phyloP scores from a whole-genome alignment of 2,797 vertebrate genomes.

The Crax fasciolata region DNA sequence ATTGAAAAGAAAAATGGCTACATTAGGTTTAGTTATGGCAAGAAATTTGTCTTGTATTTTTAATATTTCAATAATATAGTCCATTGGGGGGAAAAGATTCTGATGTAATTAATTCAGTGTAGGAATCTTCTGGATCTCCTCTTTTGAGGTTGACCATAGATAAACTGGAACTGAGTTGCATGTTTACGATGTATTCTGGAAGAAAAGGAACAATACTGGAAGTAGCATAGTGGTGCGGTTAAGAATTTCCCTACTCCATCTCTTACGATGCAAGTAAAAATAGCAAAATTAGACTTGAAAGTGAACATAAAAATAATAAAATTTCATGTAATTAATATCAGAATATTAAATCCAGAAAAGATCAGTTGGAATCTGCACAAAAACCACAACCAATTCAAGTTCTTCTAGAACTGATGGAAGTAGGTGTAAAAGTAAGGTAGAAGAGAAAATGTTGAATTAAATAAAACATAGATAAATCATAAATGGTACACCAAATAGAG shows the following conservation, averaged over 20 bases:
- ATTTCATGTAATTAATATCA: background rate
- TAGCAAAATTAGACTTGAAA: background rate
- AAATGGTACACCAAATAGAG: background rate
- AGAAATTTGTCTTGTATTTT: background rate
- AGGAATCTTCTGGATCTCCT: background rate
- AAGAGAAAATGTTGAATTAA: background rate
- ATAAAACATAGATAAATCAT: background rate
- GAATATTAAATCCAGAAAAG: background rate
- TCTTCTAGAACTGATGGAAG: background rate
- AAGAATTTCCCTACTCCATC: background rate
- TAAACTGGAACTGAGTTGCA: rapidly evolving
- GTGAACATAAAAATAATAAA: background rate
- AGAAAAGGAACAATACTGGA: background rate
- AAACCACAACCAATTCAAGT: background rate
- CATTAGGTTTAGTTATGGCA: background rate
- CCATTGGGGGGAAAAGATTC: background rate
- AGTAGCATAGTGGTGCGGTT: background rate
- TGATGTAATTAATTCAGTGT: background rate
- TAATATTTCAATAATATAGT: background rate
- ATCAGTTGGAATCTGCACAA: background rate
- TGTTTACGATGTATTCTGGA: background rate
- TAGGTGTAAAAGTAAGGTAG: background rate
- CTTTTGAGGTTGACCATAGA: background rate
- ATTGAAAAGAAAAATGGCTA: background rate
- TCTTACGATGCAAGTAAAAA: background rate